Evolutionary conservation across 2,797 vertebrate genomes (phyloP), one percentile per base, ranked within the genome.

Genomic region (Leptodactylus fallax): DNA sequence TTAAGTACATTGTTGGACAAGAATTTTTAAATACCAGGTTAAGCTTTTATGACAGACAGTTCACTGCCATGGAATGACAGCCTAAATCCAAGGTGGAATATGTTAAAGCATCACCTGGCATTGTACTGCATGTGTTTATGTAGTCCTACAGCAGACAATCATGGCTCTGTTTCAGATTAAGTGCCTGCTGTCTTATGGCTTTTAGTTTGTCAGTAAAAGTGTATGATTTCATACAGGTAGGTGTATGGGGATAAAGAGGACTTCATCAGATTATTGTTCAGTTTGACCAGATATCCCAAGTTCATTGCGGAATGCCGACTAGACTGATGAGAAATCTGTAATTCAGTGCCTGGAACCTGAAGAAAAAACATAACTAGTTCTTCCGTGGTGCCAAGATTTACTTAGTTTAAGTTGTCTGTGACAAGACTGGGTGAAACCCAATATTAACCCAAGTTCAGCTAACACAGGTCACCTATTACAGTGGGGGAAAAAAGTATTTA

Each of bases 11-110:
- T 93, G 91, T 93, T 91, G 91, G 91, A 91, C 83, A 92, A 92
- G 93, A 94, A 92, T 92, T 91, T 94, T 93, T 92, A 93, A 93
- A 93, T 93, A 91, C 86, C 72, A 90, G 86, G 89, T 91, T 94
- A 95, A 95, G 95, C 94, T 94, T 93, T 92, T 91, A 90, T 94
- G 93, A 93, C 90, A 93, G 94, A 94, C 90, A 91, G 91, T 90
- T 56, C 90, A 91, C 92, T 93, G 93, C 91, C 91, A 91, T 79
- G 85, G 90, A 71, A 91, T 94, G 94, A 95, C 93, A 94, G 87
- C 92, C 92, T 95, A 95, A 95, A 93, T 91, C 93, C 91, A 47
- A 1, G 0, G 17, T 93, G 90, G 92, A 94, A 91, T 93, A 94
- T 89, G 63, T 91, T 93, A 93, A 96, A 95, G 93, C 93, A 90